Evolutionary conservation across 2,888 invertebrate genomes (phyloP), one percentile per base, ranked within the genome.

Genomic region (Fragum sueziense): DNA sequence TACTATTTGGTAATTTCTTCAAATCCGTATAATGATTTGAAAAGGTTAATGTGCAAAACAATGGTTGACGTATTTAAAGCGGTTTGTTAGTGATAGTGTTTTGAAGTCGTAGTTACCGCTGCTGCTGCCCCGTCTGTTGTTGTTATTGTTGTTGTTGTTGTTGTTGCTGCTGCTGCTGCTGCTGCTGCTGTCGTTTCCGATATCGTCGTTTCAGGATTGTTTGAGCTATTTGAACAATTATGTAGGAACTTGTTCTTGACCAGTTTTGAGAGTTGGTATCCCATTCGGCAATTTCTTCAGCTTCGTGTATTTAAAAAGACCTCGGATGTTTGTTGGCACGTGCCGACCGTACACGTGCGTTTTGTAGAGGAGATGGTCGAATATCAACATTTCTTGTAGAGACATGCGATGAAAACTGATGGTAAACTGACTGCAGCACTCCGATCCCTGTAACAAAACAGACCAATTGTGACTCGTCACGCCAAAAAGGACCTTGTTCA

Each of bases 391-490:
- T 92, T 96, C 95, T 88, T 96, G 95, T 0, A 97, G 96, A 25
- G 95, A 95, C 0, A 97, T 96, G 93, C 98, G 98, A 94, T 98
- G 98, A 94, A 99, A 98, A 0, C 97, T 97, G 14, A 99, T 95
- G 0, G 98, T 97, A 91, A 86, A 88, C 67, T 86, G 84, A 57
- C 88, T 88, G 75, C 89, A 89, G 51, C 89, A 89, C 1, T 86
- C 82, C 1, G 76, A 65, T 1, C 88, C 87, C 89, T 89, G 61
- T 25, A 61, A 61, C n/a, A 61, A 61, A 0, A 33, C 6, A 61
- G 9, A 33, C 6, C 20, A 61, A 33, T 1, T 9, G n/a, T n/a
- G n/a, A n/a, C 17, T 11, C 41, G 9, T 9, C 41, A 41, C 9
- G 17, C 9, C 17, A 41, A 41, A 17, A 41, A 11, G 9, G 41